A percentile compares a stretch with the other conserved stretches of the same genome.
phyloP scores from a whole-genome alignment of 2,113 vertebrate genomes.

The Microtus pennsylvanicus region DNA sequence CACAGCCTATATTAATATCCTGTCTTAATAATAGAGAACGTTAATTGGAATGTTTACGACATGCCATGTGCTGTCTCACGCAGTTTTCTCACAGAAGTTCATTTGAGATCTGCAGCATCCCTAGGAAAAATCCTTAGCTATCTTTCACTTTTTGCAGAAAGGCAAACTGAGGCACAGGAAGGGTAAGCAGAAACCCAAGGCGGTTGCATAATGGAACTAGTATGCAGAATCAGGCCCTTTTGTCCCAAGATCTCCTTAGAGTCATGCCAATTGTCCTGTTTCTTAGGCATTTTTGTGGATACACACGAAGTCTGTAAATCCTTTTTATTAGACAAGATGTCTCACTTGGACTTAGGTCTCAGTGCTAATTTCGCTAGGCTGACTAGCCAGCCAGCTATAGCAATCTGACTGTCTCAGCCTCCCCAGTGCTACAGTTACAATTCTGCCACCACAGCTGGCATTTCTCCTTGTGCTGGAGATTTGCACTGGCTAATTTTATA shows the following conservation, averaged over 20 bases:
- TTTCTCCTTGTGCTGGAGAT: neutral
- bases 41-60: neutral
- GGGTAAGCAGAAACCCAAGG: neutral
- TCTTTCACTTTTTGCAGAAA: neutral
- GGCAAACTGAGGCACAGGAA: neutral
- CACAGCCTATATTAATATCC: neutral
- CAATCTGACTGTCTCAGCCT: neutral
- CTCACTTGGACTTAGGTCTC: neutral
- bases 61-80: neutral
- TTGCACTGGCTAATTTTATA: neutral
- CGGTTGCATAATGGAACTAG: neutral
- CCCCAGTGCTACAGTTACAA: neutral
- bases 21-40: neutral
- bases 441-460: neutral
- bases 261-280: neutral
- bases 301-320: neutral
- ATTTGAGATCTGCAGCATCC: neutral
- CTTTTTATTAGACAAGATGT: neutral
- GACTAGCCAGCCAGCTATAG: neutral
- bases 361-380: neutral
- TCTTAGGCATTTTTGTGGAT: neutral
- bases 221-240: neutral
- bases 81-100: neutral
- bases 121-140: neutral
- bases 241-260: neutral